Evolutionary conservation across 2,888 invertebrate genomes (phyloP), one percentile per base, ranked within the genome.

Genomic region (Carabus problematicus): DNA sequence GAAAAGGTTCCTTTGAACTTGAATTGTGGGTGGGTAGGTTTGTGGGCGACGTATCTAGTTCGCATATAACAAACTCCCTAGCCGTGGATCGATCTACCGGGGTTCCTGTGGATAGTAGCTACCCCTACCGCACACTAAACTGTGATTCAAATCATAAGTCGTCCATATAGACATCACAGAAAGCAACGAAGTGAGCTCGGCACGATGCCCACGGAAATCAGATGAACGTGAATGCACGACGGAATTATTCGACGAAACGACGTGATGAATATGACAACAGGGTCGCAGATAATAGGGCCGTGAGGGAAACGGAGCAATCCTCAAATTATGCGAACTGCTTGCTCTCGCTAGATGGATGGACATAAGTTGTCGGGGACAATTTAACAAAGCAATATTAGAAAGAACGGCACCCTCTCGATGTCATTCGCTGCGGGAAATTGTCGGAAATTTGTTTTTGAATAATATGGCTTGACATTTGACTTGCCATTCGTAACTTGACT

Each of bases 241-340:
- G 29, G 29, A 29, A 29, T 29, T 29, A 29, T 29, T 29, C 29
- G 29, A 29, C 6, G 29, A 52, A 64, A 64, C 16, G 47, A 47
- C 54, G 64, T 64, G 64, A 64, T 64, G 52, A 54, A 55, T 64
- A 64, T 64, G 64, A 54, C 64, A 42, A 54, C 64, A 41, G 64
- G 55, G 55, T 55, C 64, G 40, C 64, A 54, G 43, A 64, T 64
- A 64, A 64, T 55, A 64, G 64, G 43, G 41, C 54, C 64, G 18
- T 54, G 64, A 41, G 54, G 54, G 54, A 64, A 52, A 54, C 52
- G 42, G 54, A 18, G 64, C 52, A 54, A 64, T 64, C 64, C 54
- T 19, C 54, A 64, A 64, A 64, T 64, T 64, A 64, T 64, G 64
- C 64, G 64, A 64, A 55, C 54, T 41, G 42, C 55, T 16, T n/a